Percentiles rank a stretch among this genome's conserved stretches.
These are phyloP conservation scores for Artemia franciscana DNA, from an alignment of 1,140 invertebrate genomes.

Conservation along the genomic window DNA sequence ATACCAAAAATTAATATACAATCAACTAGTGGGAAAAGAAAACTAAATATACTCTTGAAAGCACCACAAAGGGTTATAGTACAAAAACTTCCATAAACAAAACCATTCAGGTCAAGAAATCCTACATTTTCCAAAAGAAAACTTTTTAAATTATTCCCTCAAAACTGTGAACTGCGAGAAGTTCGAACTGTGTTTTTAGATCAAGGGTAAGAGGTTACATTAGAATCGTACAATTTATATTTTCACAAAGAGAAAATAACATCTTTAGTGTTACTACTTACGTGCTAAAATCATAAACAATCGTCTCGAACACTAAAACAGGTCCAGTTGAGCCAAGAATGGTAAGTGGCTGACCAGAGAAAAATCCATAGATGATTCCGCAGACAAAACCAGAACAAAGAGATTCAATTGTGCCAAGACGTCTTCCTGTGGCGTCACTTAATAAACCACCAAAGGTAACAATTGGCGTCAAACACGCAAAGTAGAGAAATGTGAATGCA, in stretches of 20 bases:
- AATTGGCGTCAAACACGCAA: conserved; percentile 22
- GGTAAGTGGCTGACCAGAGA: conserved; percentile 25
- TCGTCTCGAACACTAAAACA: conserved; percentile 23
- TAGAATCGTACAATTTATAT: conserved; percentile 1
- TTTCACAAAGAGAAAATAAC: no score
- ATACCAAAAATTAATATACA: no score
- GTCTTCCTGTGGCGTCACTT: conserved; percentile 17
- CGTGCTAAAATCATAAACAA: conserved; percentile 21
- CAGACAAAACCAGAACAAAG: conserved; percentile 21
- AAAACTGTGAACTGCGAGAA: no score
- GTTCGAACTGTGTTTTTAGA: no score
- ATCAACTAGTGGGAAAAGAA: no score
- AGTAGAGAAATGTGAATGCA: conserved; percentile 23
- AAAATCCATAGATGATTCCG: conserved; percentile 22
- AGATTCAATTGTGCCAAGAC: conserved; percentile 22
- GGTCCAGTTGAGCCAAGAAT: conserved; percentile 25
- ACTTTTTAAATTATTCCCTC: no score
- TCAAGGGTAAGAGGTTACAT: conserved; percentile 1
- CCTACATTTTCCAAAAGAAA: no score
- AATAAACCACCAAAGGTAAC: conserved; percentile 25
- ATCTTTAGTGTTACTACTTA: conserved; percentile 11
- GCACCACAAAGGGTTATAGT: no score
- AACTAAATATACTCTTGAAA: no score
- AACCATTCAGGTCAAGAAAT: no score
- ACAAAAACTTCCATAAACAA: no score